Evolutionary conservation across 2,113 vertebrate species (phyloP), one percentile per base, ranked within the genome.

Genomic region (Gobius niger): DNA sequence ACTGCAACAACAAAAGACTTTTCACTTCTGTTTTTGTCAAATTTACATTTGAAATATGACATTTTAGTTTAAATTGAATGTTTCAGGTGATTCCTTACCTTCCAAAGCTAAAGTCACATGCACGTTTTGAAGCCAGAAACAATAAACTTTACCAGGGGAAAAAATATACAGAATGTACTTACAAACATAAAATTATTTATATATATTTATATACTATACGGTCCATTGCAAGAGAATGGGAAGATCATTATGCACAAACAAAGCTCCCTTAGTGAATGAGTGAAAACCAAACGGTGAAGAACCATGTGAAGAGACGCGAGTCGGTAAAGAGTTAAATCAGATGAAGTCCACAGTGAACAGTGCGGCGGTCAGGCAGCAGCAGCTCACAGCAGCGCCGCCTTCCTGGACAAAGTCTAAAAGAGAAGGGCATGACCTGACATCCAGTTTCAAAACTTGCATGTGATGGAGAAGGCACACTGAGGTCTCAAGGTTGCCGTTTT

Each of bases 101-200:
- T 85, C 86, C 78, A 83, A 73, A 75, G 70, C 61, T 78, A 77
- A 87, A 90, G 89, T 93, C 92, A 93, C 94, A 91, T 88, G 93
- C 94, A 85, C 66, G 92, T 93, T 90, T 93, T 89, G 92, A 94
- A 95, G 93, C 90, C 89, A 85, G 93, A 93, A 89, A 90, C 89
- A 90, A 88, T 84, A 90, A 89, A 91, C 85, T 87, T 73, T 84
- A 90, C 78, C 85, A 75, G 85, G 85, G 24, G 24, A 34, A 91
- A 82, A 93, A 94, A 95, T 93, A 94, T 92, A 98, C 94, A 94
- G 93, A 91, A 97, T 92, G 93, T 95, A 96, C 95, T 96, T 95
- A 98, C 95, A 95, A 94, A 96, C 94, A 93, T 92, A 94, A 90
- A 94, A 91, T 88, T 91, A 93, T 92, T 88, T 92, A 90, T 93